A percentile compares a stretch with the other conserved stretches of the same genome.
Evolutionary conservation across 1,140 invertebrate genomes (phyloP).

Genomic region (Psix sp.): DNA sequence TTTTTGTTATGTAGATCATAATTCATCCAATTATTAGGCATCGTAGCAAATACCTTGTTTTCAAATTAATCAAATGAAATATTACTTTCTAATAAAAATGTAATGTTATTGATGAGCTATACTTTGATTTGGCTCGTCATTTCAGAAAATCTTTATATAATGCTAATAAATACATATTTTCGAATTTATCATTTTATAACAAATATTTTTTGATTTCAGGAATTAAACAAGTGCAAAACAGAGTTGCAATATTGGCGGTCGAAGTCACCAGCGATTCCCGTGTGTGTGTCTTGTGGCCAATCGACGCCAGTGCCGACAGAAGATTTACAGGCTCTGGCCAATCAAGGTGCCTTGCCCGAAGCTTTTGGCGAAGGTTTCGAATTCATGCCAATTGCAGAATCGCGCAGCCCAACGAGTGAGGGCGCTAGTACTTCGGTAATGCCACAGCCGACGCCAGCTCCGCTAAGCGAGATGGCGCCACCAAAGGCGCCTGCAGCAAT

Average conservation of each 20-base stretch:
- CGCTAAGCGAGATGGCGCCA: conserved; percentile 69
- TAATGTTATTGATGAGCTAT: too few species aligned
- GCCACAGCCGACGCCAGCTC: conserved; percentile 39
- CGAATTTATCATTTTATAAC: background rate
- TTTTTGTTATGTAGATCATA: conserved; percentile 17
- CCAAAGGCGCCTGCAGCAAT: conserved; percentile 69
- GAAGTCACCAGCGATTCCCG: conserved; percentile 85
- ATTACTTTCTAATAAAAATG: too few species aligned
- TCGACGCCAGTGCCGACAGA: conserved; percentile 78
- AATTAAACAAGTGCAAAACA: conserved; percentile 92
- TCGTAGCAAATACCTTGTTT: too few species aligned
- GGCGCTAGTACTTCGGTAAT: conserved; percentile 42
- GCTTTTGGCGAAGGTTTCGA: conserved; percentile 74
- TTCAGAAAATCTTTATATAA: too few species aligned
- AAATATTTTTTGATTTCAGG: conserved; percentile 73
- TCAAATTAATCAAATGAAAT: too few species aligned
- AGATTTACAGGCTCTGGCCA: conserved; percentile 79
- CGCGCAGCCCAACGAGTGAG: conserved; percentile 68
- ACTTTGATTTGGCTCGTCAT: too few species aligned
- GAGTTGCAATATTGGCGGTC: conserved; percentile 93
- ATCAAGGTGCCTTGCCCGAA: conserved; percentile 80
- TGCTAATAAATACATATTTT: too few species aligned
- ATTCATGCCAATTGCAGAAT: conserved; percentile 75
- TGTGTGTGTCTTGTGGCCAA: conserved; percentile 80
- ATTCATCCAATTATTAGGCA: too few species aligned